Base-by-base conservation (phyloP, 2,113 vertebrate species). In the Sapayoa aenigma region DNA sequence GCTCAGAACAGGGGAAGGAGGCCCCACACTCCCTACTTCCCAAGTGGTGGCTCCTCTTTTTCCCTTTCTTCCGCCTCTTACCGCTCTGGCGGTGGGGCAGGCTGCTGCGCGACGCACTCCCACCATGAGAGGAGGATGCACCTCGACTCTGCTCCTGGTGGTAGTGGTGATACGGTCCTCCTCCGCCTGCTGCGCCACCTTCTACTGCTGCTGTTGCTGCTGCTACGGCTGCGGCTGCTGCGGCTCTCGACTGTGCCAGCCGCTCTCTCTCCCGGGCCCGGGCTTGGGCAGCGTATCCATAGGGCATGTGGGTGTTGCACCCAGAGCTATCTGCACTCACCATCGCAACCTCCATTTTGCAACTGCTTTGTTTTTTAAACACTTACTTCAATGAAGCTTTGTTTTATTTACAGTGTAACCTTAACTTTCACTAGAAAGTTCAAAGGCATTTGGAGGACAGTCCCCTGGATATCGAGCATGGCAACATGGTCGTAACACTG, bases 311-410 rank as follows among this genome's bases (percentile, higher is more conserved):
- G 90, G 98, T 99, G 94, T 99, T 99, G 98, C 99, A 99, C 63
- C 99, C 99, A 46, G 98, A 98, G 97, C 98, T 98, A 76, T 99
- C 99, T 2, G 99, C 99, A 12, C 99, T 99, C 97, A 99, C 99
- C 99, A 99, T 99, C 5, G 99, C 99, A 31, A 99, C 99, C 98
- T 99, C 99, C 99, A 99, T 99, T 94, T 97, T 97, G 96, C 68
- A 44, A 47, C 31, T 31, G 47, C 8, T 56, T 72, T n/a, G 30
- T 46, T 20, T 28, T 30, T 33, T 55, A 24, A 31, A 30, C 5
- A 0, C 37, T 55, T 27, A 20, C 74, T 46, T 50, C 10, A 27
- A 39, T 41, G 30, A 55, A 62, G 33, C 21, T 93, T 35, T 14
- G 49, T 2, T 68, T 30, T 72, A 11, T 91, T 89, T 89, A 79